Percentiles rank a stretch among this genome's conserved stretches.
These are phyloP conservation scores for Rissa tridactyla DNA, from an alignment of 2,113 vertebrate species.

Conservation along the genomic window DNA sequence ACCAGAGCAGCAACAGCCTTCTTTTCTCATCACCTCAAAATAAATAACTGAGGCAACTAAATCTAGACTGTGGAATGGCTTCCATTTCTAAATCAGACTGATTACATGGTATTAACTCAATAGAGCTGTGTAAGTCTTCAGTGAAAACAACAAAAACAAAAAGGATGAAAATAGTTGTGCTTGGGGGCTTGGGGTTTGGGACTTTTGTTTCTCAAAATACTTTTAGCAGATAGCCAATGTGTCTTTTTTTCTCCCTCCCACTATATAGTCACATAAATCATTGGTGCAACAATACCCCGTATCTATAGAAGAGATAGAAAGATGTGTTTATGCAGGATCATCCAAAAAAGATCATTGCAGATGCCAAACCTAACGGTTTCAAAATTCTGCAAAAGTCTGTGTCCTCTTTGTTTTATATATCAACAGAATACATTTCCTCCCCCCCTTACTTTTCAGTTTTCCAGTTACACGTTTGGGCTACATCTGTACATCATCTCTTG, in stretches of 20 bases:
- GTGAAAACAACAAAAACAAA: neutral
- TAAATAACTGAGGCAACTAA: conserved; percentile 26
- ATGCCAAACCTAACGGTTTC: accelerated
- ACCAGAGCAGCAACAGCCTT: conserved; percentile 10
- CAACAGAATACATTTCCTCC: neutral
- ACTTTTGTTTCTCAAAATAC: neutral
- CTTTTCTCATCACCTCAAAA: neutral
- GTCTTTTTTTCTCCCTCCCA: neutral
- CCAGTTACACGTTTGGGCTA: neutral
- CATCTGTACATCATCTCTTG: neutral
- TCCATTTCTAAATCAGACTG: neutral
- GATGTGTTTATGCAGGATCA: neutral
- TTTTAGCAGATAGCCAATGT: neutral
- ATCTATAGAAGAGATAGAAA: neutral
- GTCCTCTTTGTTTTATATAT: neutral
- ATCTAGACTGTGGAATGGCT: neutral
- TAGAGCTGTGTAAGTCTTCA: neutral
- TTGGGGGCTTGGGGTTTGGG: accelerated
- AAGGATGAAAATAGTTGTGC: neutral
- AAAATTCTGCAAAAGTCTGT: neutral
- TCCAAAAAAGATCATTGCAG: neutral
- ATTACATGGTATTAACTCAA: neutral
- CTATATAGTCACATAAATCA: neutral
- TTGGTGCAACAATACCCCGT: accelerated
- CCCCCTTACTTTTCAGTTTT: neutral